Base-by-base conservation (phyloP, 2,888 invertebrate genomes). In the Macaria liturata region DNA sequence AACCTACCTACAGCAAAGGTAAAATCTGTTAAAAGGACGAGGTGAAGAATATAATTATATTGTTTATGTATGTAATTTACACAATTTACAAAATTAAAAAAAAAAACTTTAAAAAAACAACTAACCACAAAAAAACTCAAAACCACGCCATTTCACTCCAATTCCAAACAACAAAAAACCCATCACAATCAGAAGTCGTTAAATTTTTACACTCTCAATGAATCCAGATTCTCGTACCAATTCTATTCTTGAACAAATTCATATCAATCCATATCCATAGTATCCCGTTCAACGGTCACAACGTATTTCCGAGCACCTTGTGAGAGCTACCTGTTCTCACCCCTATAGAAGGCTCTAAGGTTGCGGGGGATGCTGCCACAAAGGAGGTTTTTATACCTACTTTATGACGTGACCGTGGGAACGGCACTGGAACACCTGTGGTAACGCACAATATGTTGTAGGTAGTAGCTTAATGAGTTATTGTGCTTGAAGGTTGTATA, bases 401-500 rank as follows among this genome's bases (percentile, higher is more conserved):
- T 48, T 54, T 39, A 80, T 76, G 78, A 74, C 64, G 69, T 70
- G 79, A 79, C 65, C 90, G 90, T 90, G 90, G 86, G 90, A 90
- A 88, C 72, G 61, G 52, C 56, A 40, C 56, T 60, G 48, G 9
- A 20, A 59, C 90, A 90, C 89, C 89, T 90, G 90, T 86, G 81
- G 63, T 67, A 48, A 50, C 44, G 58, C 7, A 37, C 34, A 37
- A 6, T 37, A 1, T 42, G 9, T 42, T n/a, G 42, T 55, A 59
- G 49, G 55, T 52, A 46, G 31, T 32, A n/a, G 51, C 44, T 51
- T 54, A 50, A 54, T 50, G 39, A 50, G 9, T 45, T 58, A 20
- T 20, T 37, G 7, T 42, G 32, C 40, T 54, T 42, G 49, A 39
- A 50, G 50, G 50, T 51, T 59, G 40, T 46, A 42, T 59, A 60